Evolutionary conservation across 2,797 vertebrate species (phyloP).

Genomic region (Sebastolobus altivelis): DNA sequence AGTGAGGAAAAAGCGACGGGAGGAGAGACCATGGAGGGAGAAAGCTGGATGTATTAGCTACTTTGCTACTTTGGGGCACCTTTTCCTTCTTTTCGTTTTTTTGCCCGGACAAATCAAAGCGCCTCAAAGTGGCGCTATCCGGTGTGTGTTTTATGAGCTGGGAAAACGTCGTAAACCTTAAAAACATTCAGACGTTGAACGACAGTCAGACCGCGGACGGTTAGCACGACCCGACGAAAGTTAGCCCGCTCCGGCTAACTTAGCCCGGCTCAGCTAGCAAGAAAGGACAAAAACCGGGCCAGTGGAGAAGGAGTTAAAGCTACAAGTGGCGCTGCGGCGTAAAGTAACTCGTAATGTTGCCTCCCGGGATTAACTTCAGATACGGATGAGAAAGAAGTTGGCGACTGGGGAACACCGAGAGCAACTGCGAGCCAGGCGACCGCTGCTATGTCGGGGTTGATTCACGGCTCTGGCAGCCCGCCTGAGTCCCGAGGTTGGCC

Average conservation of each 20-base stretch:
- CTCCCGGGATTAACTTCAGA: slow-evolving; percentile 80
- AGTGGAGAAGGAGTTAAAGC: slow-evolving; percentile 18
- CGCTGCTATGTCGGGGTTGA: slow-evolving; percentile 77
- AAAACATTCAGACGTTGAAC: slow-evolving; percentile 34
- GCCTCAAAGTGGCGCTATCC: not conserved
- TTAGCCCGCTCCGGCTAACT: slow-evolving; percentile 77
- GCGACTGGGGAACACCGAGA: slow-evolving; percentile 56
- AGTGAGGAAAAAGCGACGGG: slow-evolving; percentile 67
- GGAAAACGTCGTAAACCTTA: slow-evolving; percentile 58
- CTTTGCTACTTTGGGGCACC: slow-evolving; percentile 8
- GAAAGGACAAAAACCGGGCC: slow-evolving; percentile 59
- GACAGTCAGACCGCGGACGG: slow-evolving; percentile 41
- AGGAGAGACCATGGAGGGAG: slow-evolving; percentile 74
- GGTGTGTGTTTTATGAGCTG: not conserved
- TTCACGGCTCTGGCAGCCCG: slow-evolving; percentile 71
- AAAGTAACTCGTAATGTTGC: slow-evolving; percentile 80
- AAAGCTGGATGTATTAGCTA: slow-evolving; percentile 60
- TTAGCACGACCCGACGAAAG: slow-evolving; percentile 62
- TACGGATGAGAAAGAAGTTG: slow-evolving; percentile 80
- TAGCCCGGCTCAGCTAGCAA: slow-evolving; percentile 63
- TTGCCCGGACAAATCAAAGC: not conserved
- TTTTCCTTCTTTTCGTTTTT: not conserved
- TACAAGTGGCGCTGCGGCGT: slow-evolving; percentile 49
- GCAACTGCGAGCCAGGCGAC: slow-evolving; percentile 65
- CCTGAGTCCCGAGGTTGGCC: slow-evolving; percentile 75